Percentiles rank a stretch among this genome's conserved stretches.
These are phyloP conservation scores for Characodon lateralis DNA, from an alignment of 2,797 vertebrate species.

Conservation along the genomic window DNA sequence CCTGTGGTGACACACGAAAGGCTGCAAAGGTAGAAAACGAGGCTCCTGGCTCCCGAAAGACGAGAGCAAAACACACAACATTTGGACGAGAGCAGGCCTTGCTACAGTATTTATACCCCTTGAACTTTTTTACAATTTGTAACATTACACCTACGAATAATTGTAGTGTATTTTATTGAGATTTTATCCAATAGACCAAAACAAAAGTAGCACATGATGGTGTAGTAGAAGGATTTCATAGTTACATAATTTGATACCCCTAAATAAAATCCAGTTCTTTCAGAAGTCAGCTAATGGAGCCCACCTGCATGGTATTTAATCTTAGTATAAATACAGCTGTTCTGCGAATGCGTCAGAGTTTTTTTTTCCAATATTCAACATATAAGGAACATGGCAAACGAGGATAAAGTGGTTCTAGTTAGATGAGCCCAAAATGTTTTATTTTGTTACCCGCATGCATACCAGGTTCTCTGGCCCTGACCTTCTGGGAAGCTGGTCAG, in stretches of 20 bases:
- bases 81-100: neutral
- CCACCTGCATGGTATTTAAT: neutral
- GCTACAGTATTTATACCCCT: no score
- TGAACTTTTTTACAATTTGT: neutral
- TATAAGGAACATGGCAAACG: neutral
- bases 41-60: neutral
- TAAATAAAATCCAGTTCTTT: neutral
- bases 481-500: no score
- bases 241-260: neutral
- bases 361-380: neutral
- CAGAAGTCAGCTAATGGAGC: neutral
- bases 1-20: conserved; percentile 24
- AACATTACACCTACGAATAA: neutral
- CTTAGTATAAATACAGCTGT: neutral
- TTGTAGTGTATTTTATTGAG: neutral
- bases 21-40: conserved; percentile 20
- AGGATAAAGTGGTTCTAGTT: neutral
- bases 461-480: neutral
- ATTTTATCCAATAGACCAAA: neutral
- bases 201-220: no score
- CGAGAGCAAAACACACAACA: conserved; percentile 10
- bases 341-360: neutral
- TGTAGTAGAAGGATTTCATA: neutral
- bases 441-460: neutral
- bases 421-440: neutral